A percentile compares a stretch with the other conserved stretches of the same genome.
phyloP scores from a whole-genome alignment of 2,888 invertebrate genomes.

The Rhogogaster chlorosoma region DNA sequence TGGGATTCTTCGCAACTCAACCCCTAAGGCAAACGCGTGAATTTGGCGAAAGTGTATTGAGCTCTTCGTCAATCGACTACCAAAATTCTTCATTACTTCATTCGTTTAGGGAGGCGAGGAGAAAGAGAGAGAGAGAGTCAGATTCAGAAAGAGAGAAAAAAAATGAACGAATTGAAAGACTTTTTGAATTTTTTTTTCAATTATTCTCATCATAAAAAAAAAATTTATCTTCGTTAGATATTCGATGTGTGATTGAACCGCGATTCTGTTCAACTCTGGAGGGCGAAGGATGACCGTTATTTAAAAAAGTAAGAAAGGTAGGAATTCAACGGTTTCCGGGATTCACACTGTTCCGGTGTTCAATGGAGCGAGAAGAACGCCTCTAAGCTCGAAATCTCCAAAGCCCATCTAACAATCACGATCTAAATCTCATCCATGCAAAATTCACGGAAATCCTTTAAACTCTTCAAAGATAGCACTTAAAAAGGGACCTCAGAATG shows the following conservation, averaged over 20 bases:
- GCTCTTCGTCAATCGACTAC: not conserved
- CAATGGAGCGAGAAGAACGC: not conserved
- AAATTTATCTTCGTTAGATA: not conserved
- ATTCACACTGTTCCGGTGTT: not conserved
- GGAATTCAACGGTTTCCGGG: not conserved
- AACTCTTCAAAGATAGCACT: not conserved
- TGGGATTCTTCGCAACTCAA: not conserved
- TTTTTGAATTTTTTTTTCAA: not conserved
- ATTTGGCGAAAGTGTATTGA: not conserved
- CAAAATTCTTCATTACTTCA: not conserved
- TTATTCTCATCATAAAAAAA: not conserved
- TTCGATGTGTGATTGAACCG: not conserved
- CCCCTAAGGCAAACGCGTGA: not conserved
- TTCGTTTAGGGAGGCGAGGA: not conserved
- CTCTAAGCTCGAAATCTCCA: not conserved
- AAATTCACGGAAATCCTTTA: not conserved
- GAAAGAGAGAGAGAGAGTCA: not conserved
- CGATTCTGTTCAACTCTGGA: not conserved
- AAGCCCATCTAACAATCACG: not conserved
- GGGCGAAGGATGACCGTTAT: not conserved
- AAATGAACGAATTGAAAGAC: not conserved
- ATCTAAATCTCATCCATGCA: not conserved
- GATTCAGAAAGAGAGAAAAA: not conserved
- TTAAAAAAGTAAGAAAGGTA: not conserved
- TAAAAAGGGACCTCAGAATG: not conserved